These are phyloP conservation scores for Ophonus ardosiacus DNA, from an alignment of 2,888 invertebrate genomes.

Conservation along the genomic window DNA sequence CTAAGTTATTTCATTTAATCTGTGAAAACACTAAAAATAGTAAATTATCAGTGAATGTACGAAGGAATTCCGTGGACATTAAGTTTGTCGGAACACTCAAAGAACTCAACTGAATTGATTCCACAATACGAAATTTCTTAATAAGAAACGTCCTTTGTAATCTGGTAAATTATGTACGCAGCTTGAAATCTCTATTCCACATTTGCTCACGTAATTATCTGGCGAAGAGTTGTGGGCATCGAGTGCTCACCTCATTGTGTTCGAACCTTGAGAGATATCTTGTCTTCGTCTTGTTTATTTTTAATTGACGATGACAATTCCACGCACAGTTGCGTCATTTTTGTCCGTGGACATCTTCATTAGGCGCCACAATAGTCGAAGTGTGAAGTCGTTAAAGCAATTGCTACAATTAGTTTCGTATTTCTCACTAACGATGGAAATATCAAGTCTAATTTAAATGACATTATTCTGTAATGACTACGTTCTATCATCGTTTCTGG, in stretches of 20 bases:
- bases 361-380: slow-evolving; percentile 35
- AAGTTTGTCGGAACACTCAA: slow-evolving; percentile 25
- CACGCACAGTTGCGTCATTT: slow-evolving; percentile 57
- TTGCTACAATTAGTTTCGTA: slow-evolving; percentile 59
- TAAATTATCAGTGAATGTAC: slow-evolving; percentile 27
- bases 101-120: slow-evolving; percentile 12
- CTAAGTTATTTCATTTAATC: slow-evolving; percentile 24
- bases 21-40: slow-evolving; percentile 18
- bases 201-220: slow-evolving; percentile 48
- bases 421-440: slow-evolving; percentile 50
- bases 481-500: slow-evolving; percentile 39
- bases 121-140: slow-evolving; percentile 49
- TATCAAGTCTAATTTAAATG: slow-evolving; percentile 52
- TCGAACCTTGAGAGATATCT: slow-evolving; percentile 9
- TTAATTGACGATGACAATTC: slow-evolving; percentile 52
- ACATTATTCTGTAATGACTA: slow-evolving; percentile 45
- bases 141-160: slow-evolving; percentile 47
- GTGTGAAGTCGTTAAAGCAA: slow-evolving; percentile 57
- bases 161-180: slow-evolving; percentile 42
- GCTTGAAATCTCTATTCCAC: slow-evolving; percentile 33
- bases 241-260: slow-evolving; percentile 6
- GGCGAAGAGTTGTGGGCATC: slow-evolving; percentile 2
- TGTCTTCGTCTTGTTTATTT: slow-evolving; percentile 56
- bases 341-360: slow-evolving; percentile 50
- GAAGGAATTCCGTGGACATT: slow-evolving; percentile 31